Percentiles rank a stretch among this genome's conserved stretches.
phyloP scores from a whole-genome alignment of 2,113 vertebrate genomes.

The Hydropotes inermis region DNA sequence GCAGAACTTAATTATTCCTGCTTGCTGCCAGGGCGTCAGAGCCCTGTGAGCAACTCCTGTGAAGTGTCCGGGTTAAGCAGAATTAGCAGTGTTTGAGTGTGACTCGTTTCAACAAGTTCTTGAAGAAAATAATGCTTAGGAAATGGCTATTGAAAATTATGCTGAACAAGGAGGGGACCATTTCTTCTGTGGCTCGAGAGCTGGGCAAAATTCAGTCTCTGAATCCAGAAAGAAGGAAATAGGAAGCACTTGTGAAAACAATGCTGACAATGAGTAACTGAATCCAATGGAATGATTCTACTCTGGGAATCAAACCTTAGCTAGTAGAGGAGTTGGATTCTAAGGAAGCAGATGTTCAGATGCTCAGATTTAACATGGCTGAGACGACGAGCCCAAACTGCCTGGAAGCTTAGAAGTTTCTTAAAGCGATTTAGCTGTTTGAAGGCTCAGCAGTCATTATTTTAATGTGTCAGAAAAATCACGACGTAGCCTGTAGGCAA shows the following conservation, averaged over 20 bases:
- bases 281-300: not conserved
- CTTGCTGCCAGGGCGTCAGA: not conserved
- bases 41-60: not conserved
- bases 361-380: not conserved
- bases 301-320: not conserved
- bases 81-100: not conserved
- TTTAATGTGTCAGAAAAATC: not conserved
- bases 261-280: not conserved
- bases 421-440: not conserved
- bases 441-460: not conserved
- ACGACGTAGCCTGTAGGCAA: not conserved
- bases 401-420: not conserved
- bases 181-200: not conserved
- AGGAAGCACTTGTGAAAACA: conserved; percentile 35
- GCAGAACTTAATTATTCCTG: no score
- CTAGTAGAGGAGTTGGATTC: not conserved
- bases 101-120: conserved; percentile 5
- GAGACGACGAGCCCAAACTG: not conserved
- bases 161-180: not conserved
- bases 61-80: not conserved
- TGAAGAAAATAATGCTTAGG: not conserved
- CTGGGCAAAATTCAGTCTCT: not conserved
- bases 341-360: conserved; percentile 11
- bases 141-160: not conserved
- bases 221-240: not conserved